phyloP scores from a whole-genome alignment of 92 coral and sea anemone species.

The Ricordea florida region DNA sequence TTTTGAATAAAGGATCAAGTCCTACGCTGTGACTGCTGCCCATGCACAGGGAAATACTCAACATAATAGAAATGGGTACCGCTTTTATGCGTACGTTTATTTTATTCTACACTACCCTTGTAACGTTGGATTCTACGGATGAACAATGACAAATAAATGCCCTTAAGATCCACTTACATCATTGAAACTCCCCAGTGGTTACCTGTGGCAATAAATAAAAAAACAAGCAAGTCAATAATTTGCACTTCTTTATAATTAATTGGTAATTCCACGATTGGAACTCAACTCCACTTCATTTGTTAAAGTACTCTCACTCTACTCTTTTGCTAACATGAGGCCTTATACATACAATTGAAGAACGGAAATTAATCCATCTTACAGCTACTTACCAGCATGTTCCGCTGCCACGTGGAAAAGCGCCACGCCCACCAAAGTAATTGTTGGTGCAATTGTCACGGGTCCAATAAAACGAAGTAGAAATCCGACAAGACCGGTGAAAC shows the following conservation, averaged over 20 bases:
- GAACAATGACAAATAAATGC: background rate
- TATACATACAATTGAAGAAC: background rate
- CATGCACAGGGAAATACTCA: too few species aligned
- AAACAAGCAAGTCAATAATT: background rate
- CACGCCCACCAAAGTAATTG: constrained; percentile 88
- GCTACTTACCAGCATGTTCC: constrained; percentile 63
- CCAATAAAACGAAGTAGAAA: constrained; percentile 88
- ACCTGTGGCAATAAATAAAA: constrained; percentile 28
- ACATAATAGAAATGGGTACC: background rate
- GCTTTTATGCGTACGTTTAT: background rate
- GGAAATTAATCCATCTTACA: background rate
- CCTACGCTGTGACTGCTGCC: too few species aligned
- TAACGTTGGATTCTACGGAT: too few species aligned
- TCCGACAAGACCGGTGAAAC: constrained; percentile 90
- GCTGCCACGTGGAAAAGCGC: constrained; percentile 84
- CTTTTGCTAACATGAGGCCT: background rate
- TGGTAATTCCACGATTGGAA: too few species aligned
- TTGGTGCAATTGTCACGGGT: constrained; percentile 92
- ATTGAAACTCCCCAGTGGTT: constrained; percentile 90
- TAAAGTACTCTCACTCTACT: background rate
- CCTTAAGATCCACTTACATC: constrained; percentile 58
- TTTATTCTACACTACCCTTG: too few species aligned
- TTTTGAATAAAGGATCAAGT: too few species aligned
- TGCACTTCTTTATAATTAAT: background rate
- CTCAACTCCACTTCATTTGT: too few species aligned